Base-by-base conservation (phyloP, 2,888 invertebrate species). In the Gasteruption jaculator region DNA sequence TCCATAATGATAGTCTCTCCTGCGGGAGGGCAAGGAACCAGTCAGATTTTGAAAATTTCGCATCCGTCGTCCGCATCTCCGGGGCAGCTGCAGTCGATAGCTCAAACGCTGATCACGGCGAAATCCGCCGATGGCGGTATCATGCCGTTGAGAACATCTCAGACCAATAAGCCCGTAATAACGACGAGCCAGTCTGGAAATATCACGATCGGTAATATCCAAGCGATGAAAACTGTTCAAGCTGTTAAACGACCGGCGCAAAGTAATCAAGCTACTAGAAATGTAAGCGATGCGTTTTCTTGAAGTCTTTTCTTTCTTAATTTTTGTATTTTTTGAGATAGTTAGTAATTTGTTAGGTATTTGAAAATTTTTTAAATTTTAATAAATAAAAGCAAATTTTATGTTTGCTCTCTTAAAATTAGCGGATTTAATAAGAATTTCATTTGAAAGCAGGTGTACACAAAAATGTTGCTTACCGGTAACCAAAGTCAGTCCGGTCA, bases 401-500 rank as follows among this genome's bases (percentile, higher is more conserved):
- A 14, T 1, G 22, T 8, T 16, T 38, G 4, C 11, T 34, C 2
- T 26, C 8, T 20, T 35, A 33, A 18, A 29, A 24, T 5, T 15
- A 18, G 19, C 12, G 10, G 18, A 6, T 30, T 38, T 32, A 37
- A 3, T 43, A n/a, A n/a, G n/a, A n/a, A 25, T 41, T 44, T 38
- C 25, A n/a, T n/a, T n/a, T n/a, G n/a, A n/a, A n/a, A n/a, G n/a
- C 39, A 65, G 66, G 57, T 70, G 25, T 70, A 60, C 34, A 70
- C 71, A 34, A 72, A 72, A 58, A 71, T 72, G 65, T 68, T 71
- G 36, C 44, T 72, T 20, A 55, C 71, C n/a, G 66, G 71, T 11
- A 66, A 56, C 53, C 67, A 66, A 41, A 33, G 60, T 3, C 69
- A 67, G 41, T 46, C 63, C 29, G 65, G 62, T 12, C 65, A 67